These are phyloP conservation scores for Gavia stellata DNA, from an alignment of 2,113 vertebrate species.

Conservation along the genomic window DNA sequence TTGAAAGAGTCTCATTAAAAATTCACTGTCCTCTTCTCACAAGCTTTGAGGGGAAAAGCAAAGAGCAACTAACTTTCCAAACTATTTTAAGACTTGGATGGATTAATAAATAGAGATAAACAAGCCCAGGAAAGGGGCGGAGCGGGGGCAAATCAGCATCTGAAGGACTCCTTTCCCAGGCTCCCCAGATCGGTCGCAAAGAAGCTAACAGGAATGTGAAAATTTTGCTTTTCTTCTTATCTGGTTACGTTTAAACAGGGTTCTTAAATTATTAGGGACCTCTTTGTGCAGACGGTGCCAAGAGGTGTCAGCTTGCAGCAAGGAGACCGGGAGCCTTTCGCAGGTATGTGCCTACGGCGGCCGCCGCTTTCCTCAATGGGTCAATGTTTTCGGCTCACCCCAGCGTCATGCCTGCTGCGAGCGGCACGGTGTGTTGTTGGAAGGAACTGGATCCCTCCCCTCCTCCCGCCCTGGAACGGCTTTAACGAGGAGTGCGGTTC, in stretches of 20 bases:
- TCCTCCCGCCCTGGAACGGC: background rate
- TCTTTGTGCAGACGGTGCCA: background rate
- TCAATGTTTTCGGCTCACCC: background rate
- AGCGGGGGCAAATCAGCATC: rapidly evolving
- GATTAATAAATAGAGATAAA: background rate
- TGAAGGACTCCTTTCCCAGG: background rate
- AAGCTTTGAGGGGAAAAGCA: background rate
- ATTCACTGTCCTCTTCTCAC: background rate
- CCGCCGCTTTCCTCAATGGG: background rate
- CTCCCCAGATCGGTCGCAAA: background rate
- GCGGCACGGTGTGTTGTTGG: background rate
- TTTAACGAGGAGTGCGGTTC: constrained; percentile 14
- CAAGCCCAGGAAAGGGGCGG: background rate
- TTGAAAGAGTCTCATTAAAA: background rate
- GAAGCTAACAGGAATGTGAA: background rate
- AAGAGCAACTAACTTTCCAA: background rate
- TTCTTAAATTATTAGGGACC: background rate
- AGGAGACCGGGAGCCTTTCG: background rate
- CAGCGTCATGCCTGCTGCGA: background rate
- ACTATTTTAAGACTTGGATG: background rate
- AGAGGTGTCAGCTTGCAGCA: background rate
- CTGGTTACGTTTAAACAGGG: background rate
- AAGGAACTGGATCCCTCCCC: constrained; percentile 11
- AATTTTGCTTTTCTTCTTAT: background rate
- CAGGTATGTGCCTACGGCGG: background rate